phyloP scores from a whole-genome alignment of 1,140 invertebrate species.

The Anoplolepis gracilipes region DNA sequence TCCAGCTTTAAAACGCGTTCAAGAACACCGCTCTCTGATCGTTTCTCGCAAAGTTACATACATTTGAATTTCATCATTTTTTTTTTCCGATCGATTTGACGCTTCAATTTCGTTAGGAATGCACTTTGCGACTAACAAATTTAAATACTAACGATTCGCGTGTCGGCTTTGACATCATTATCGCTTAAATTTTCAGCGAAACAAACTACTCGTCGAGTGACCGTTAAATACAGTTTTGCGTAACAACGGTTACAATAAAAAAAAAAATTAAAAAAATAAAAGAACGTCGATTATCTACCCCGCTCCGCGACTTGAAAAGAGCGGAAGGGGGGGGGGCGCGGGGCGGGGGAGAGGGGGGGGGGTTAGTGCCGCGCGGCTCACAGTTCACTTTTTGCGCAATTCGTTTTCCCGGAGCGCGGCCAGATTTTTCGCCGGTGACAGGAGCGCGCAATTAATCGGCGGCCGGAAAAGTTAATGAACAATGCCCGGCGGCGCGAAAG shows the following conservation, averaged over 20 bases:
- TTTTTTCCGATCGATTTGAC: too few species aligned
- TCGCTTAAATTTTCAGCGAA: background rate
- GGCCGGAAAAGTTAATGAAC: slow-evolving; percentile 67
- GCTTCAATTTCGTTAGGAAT: too few species aligned
- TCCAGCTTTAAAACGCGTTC: too few species aligned
- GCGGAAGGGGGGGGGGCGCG: too few species aligned
- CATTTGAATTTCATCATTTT: too few species aligned
- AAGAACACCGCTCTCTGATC: too few species aligned
- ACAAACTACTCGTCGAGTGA: background rate
- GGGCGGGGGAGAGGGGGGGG: too few species aligned
- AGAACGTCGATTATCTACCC: background rate
- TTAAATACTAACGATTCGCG: too few species aligned
- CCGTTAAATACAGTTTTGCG: background rate
- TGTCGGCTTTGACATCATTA: too few species aligned
- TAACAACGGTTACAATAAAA: background rate
- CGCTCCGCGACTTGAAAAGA: background rate
- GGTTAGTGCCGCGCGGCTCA: background rate
- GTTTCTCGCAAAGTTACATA: too few species aligned
- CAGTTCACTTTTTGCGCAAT: slow-evolving; percentile 27
- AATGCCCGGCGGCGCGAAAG: slow-evolving; percentile 63
- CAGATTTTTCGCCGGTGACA: slow-evolving; percentile 61
- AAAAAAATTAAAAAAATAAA: background rate
- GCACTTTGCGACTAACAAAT: too few species aligned
- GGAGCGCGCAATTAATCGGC: slow-evolving; percentile 66
- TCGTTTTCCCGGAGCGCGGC: slow-evolving; percentile 47